phyloP scores from a whole-genome alignment of 2,888 invertebrate genomes.

The Epistrophe eligans region DNA sequence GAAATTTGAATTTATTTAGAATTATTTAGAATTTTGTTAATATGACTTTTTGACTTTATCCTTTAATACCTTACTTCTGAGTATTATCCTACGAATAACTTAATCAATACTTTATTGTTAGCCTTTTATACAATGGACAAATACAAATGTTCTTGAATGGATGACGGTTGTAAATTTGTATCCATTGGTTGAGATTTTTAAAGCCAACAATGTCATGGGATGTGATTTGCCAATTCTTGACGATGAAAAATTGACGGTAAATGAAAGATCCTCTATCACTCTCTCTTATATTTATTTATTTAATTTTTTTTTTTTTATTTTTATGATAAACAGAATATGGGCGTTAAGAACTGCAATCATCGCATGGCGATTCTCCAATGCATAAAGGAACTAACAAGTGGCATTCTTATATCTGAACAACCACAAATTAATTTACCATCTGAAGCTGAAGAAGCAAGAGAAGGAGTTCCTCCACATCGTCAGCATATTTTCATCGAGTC shows the following conservation, averaged over 20 bases:
- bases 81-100: background rate
- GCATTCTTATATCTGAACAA: slow-evolving; percentile 73
- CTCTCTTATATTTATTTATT: background rate
- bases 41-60: background rate
- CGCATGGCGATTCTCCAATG: slow-evolving; percentile 88
- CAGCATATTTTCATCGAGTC: slow-evolving; percentile 86
- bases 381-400: slow-evolving; percentile 87
- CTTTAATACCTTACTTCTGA: background rate
- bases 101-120: slow-evolving; percentile 78
- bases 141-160: slow-evolving; percentile 89
- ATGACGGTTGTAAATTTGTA: slow-evolving; percentile 90
- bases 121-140: slow-evolving; percentile 89
- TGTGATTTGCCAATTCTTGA: slow-evolving; percentile 87
- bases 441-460: slow-evolving; percentile 37
- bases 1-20: too few species aligned
- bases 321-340: slow-evolving; percentile 86
- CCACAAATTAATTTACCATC: slow-evolving; percentile 35
- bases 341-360: slow-evolving; percentile 90
- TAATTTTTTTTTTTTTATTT: background rate
- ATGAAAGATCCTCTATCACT: slow-evolving; percentile 76
- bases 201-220: slow-evolving; percentile 89
- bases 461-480: slow-evolving; percentile 26
- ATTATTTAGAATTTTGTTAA: too few species aligned
- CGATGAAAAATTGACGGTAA: slow-evolving; percentile 88
- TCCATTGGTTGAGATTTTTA: slow-evolving; percentile 89